phyloP scores from a whole-genome alignment of 2,113 vertebrate species.

The Chaetodon auriga region DNA sequence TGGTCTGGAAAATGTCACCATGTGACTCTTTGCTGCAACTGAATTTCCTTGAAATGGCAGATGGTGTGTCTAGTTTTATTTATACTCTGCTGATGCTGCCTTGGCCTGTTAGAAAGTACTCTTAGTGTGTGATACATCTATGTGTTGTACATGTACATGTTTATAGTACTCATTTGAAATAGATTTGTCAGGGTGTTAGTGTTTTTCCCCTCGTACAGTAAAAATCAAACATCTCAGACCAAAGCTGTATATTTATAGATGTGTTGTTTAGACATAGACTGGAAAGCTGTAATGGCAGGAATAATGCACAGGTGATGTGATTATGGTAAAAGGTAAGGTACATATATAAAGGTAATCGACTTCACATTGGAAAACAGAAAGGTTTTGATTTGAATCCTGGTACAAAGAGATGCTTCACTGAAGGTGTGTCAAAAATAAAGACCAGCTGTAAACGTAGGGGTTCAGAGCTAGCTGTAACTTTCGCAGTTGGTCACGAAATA shows the following conservation, averaged over 20 bases:
- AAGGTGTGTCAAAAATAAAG: slow-evolving; percentile 49
- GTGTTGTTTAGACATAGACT: background rate
- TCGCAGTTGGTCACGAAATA: slow-evolving; percentile 76
- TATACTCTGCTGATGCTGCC: background rate
- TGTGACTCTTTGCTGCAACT: slow-evolving; percentile 14
- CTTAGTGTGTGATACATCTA: background rate
- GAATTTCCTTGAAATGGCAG: slow-evolving; percentile 18
- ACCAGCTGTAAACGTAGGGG: slow-evolving; percentile 53
- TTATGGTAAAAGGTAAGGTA: background rate
- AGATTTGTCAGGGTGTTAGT: background rate
- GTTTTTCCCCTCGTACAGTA: background rate
- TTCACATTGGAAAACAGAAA: background rate
- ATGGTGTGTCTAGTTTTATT: slow-evolving; percentile 4
- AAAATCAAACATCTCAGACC: background rate
- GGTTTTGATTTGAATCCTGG: background rate
- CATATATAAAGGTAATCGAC: background rate
- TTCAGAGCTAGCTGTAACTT: slow-evolving; percentile 65
- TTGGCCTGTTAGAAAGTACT: background rate
- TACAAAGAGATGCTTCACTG: slow-evolving; percentile 39
- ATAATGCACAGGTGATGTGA: background rate
- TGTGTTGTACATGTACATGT: background rate
- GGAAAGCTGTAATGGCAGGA: background rate
- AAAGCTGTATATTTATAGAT: background rate
- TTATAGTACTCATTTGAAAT: background rate
- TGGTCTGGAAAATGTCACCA: slow-evolving; percentile 36